Evolutionary conservation across 2,888 invertebrate species (phyloP), one percentile per base, ranked within the genome.

Genomic region (Himalopsyche anomala): DNA sequence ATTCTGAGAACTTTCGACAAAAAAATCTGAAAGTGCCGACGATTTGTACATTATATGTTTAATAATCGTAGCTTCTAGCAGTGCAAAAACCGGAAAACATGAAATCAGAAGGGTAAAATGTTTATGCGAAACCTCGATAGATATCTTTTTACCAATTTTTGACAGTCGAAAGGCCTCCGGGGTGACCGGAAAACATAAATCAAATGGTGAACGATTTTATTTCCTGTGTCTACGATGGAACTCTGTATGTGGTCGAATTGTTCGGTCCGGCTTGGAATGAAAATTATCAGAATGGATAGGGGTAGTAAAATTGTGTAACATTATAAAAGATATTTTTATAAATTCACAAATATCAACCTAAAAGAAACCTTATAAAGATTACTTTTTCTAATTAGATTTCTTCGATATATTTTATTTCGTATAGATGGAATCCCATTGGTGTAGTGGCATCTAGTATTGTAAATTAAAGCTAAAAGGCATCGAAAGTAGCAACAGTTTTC

Each of bases 121-220:
- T 74, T 28, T 74, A 74, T 74, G 36, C 36, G 38, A 74, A 38
- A 38, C 15, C 74, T 38, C 74, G 74, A 74, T 74, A 74, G 74
- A 74, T 74, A 74, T 74, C 74, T 74, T 74, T 74, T 38, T 74
- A 74, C 74, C 74, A 74, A 74, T 36, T 74, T 74, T 74, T 74
- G 74, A 74, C 74, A 74, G 74, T 15, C 74, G 12, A 74, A 74
- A 74, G 12, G 74, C 74, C 74, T 74, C 12, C 74, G 74, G 74
- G 74, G 74, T 74, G 74, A 74, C 74, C 74, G 74, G 74, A 74
- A 74, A 74, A 74, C 74, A 74, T 74, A 74, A 74, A 74, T 74
- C 74, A 74, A 74, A 38, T 15, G 74, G 74, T 74, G 74, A 74
- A 74, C 74, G 74, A 74, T 74, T 74, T 74, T 74, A 74, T 74